Conservation (phyloP, 1,140 invertebrate species). For the Zophobas morio region DNA sequence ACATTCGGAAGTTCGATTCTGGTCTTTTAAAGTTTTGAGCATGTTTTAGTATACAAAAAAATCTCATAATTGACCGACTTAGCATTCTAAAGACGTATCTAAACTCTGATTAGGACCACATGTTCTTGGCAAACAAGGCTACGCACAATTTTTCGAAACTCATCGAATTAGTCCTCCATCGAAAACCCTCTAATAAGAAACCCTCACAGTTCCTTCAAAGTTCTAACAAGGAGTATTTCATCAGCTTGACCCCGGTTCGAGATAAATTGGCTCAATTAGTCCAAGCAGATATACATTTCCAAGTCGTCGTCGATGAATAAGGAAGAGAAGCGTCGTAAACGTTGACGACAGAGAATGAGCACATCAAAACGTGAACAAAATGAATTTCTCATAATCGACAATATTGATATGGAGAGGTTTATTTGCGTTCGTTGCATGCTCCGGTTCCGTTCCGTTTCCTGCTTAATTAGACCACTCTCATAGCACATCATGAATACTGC, state of each 20-base stretch:
- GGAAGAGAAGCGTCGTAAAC: slow-evolving; percentile 8
- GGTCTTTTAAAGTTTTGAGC: no score
- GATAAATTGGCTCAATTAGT: slow-evolving; percentile 38
- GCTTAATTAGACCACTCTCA: slow-evolving; percentile 40
- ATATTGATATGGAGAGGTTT: slow-evolving; percentile 18
- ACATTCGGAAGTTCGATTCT: no score
- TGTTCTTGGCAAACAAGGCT: not conserved
- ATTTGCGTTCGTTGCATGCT: slow-evolving; percentile 35
- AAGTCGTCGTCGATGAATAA: not conserved
- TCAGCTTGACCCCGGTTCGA: slow-evolving; percentile 32
- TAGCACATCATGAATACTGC: slow-evolving; percentile 30
- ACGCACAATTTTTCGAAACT: slow-evolving; percentile 22
- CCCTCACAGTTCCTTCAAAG: not conserved
- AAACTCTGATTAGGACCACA: not conserved
- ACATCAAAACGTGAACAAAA: slow-evolving; percentile 17
- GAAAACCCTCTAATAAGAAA: slow-evolving; percentile 26
- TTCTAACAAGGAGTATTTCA: slow-evolving; percentile 33
- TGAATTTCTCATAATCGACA: slow-evolving; percentile 22
- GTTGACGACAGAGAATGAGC: not conserved
- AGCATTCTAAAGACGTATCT: not conserved
- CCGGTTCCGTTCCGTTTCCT: slow-evolving; percentile 20
- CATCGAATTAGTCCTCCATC: slow-evolving; percentile 18
- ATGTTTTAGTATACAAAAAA: no score
- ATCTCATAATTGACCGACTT: not conserved
- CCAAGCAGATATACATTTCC: slow-evolving; percentile 7